Conservation (phyloP, 2,113 vertebrate genomes). For the Prochilodus magdalenae region DNA sequence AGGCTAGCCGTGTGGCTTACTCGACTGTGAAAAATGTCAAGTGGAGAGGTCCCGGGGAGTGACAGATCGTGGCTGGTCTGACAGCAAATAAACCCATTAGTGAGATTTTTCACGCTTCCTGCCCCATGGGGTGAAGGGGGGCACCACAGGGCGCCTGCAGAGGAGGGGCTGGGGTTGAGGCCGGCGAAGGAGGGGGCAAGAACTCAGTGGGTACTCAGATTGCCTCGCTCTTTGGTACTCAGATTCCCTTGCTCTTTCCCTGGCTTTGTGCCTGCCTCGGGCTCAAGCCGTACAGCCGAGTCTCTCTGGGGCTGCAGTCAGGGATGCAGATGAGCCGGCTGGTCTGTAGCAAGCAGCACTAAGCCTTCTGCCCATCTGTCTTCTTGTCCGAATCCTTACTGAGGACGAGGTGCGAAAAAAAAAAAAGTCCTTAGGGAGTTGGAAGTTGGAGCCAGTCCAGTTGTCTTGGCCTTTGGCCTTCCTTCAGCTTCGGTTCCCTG, state of each 20-base stretch:
- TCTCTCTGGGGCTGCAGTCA: constrained; percentile 46
- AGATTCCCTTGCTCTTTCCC: constrained; percentile 45
- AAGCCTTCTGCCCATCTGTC: constrained; percentile 47
- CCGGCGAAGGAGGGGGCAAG: constrained; percentile 57
- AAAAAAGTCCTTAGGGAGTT: constrained; percentile 47
- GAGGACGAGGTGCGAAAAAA: constrained; percentile 28
- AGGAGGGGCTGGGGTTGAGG: constrained; percentile 37
- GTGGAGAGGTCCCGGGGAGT: constrained; percentile 77
- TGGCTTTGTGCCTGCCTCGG: constrained; percentile 60
- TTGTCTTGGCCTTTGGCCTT: constrained; percentile 58
- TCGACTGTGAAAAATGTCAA: constrained; percentile 82
- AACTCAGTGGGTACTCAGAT: constrained; percentile 62
- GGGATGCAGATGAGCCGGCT: constrained; percentile 53
- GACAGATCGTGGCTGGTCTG: constrained; percentile 80
- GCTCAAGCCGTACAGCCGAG: constrained; percentile 51
- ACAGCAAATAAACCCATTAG: constrained; percentile 85
- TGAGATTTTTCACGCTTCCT: constrained; percentile 83
- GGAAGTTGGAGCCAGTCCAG: constrained; percentile 60
- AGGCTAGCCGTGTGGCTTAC: constrained; percentile 71
- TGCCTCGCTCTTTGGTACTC: constrained; percentile 48
- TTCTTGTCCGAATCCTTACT: constrained; percentile 37
- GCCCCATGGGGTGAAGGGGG: constrained; percentile 78
- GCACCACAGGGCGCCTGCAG: constrained; percentile 57
- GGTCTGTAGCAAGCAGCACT: constrained; percentile 55
- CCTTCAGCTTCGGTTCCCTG: constrained; percentile 46